Percentiles rank a stretch among this genome's conserved stretches.
Evolutionary conservation across 2,797 vertebrate species (phyloP).

Genomic region (Gallirallus australis): DNA sequence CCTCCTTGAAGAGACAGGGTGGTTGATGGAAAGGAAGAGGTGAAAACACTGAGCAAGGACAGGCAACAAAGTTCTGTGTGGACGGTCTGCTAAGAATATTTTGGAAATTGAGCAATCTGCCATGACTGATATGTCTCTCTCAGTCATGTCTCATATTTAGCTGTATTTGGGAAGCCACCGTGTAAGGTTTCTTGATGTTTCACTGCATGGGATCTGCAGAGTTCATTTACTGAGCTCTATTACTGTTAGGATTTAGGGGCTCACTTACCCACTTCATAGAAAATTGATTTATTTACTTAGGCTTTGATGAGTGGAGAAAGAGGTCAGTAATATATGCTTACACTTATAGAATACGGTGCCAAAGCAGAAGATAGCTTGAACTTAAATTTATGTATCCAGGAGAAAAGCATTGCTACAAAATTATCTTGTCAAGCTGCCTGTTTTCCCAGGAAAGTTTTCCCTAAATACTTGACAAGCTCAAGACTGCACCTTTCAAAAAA

Average conservation of each 20-base stretch:
- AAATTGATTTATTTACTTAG: not conserved
- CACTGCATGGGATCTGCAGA: not conserved
- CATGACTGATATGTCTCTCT: not conserved
- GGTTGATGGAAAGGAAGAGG: not conserved
- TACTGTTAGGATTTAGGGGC: not conserved
- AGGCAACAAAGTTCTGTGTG: not conserved
- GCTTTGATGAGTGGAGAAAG: not conserved
- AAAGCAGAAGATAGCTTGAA: constrained; percentile 47
- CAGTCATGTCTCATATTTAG: not conserved
- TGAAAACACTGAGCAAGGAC: not conserved
- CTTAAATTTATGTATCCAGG: constrained; percentile 65
- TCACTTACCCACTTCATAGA: not conserved
- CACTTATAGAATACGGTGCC: constrained; percentile 12
- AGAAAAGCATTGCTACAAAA: constrained; percentile 62
- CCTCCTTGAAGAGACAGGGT: not conserved
- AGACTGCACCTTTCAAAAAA: constrained; percentile 75
- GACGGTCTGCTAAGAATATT: not conserved
- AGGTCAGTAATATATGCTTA: constrained; percentile 42
- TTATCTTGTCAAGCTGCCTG: constrained; percentile 68
- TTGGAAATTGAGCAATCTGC: not conserved
- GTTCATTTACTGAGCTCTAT: not conserved
- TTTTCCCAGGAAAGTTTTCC: constrained; percentile 72
- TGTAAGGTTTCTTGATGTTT: not conserved
- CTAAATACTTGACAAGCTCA: constrained; percentile 74
- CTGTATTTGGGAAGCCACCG: constrained; percentile 2